Evolutionary conservation across 2,797 vertebrate genomes (phyloP), one percentile per base, ranked within the genome.

Genomic region (Smutsia temminckii): DNA sequence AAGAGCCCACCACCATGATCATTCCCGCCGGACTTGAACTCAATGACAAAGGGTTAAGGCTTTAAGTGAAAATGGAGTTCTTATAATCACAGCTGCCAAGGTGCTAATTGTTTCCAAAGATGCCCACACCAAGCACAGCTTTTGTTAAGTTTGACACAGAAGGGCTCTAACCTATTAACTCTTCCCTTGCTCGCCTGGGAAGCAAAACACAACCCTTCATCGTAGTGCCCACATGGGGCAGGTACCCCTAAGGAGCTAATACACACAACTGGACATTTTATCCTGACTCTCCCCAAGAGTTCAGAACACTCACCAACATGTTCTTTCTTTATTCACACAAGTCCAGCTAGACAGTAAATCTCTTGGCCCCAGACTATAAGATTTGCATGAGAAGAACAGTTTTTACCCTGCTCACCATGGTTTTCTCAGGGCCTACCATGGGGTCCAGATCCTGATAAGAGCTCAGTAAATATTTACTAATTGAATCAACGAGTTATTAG

Each of bases 191-290:
- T 84, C 57, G 75, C 59, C 23, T 16, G 42, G 49, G 61, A 91
- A 55, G 42, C 37, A 68, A 89, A 51, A 32, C 3, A 6, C n/a
- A 21, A 29, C 16, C 49, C 77, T 68, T 16, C 16, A 17, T 51
- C 49, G 42, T 40, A 32, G 64, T 0, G 59, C 51, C 72, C 6
- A 16, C 63, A 23, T 25, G 11, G 37, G 72, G 57, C 83, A 89
- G 49, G 74, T 18, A 8, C 37, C 51, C 51, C 21, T 3, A 3
- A 3, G 17, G 32, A 34, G 20, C 61, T 0, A 0, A 21, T 4
- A 32, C 6, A 20, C 11, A 34, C 49, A 34, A 46, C 87, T 53
- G 46, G 57, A 91, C 68, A 49, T 40, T 51, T 49, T 11, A 61
- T 23, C 64, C 66, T 51, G 57, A 63, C n/a, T 84, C 46, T 69